Percentiles rank a stretch among this genome's conserved stretches.
phyloP scores from a whole-genome alignment of 2,797 vertebrate species.

The Limosa lapponica region DNA sequence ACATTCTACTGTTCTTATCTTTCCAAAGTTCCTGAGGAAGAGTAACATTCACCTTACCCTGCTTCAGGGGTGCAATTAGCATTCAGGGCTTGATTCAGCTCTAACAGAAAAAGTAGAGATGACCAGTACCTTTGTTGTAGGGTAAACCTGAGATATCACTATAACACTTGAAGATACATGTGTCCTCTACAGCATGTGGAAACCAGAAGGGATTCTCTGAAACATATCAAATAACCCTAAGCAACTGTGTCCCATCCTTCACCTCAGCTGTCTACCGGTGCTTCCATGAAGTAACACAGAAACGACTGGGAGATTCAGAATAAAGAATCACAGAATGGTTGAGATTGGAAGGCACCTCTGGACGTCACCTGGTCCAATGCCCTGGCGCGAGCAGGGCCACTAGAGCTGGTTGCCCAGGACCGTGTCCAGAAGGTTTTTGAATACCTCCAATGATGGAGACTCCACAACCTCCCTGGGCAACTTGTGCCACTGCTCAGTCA shows the following conservation, averaged over 20 bases:
- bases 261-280: background rate
- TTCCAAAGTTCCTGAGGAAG: background rate
- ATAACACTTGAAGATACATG: background rate
- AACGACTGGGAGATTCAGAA: background rate
- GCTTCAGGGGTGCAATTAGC: background rate
- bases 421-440: background rate
- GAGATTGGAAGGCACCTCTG: background rate
- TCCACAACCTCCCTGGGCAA: background rate
- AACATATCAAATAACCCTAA: background rate
- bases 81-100: background rate
- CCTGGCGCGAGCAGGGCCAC: background rate
- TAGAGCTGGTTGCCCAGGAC: background rate
- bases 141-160: background rate
- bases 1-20: background rate
- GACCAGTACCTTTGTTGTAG: background rate
- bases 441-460: background rate
- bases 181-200: background rate
- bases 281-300: background rate
- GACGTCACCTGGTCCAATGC: background rate
- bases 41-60: background rate
- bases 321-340: background rate
- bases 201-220: background rate
- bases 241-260: background rate
- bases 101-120: background rate
- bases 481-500: background rate